Evolutionary conservation across 2,113 vertebrate species (phyloP).

Genomic region (Carassius carassius): DNA sequence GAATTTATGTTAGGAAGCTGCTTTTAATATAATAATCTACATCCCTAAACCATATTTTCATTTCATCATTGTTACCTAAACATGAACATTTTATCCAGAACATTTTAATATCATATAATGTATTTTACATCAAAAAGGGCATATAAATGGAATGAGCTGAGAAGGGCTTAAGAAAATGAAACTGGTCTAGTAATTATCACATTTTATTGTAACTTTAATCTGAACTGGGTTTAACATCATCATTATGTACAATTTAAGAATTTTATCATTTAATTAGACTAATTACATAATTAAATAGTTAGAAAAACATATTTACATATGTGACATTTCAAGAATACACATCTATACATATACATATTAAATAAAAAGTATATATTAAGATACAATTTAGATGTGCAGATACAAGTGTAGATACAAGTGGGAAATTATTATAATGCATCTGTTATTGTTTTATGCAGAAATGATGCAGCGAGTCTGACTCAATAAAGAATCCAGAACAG

Average conservation of each 20-base stretch:
- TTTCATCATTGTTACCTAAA: background rate
- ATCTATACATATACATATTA: background rate
- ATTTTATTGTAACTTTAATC: background rate
- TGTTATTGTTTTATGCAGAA: background rate
- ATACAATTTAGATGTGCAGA: background rate
- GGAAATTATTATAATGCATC: background rate
- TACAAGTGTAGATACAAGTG: too few relatives aligned
- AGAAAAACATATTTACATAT: background rate
- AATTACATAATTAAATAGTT: background rate
- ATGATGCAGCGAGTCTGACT: background rate
- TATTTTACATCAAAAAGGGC: background rate
- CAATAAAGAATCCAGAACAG: too few relatives aligned
- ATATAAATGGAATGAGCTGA: background rate
- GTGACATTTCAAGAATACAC: background rate
- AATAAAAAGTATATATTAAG: background rate
- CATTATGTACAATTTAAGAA: background rate
- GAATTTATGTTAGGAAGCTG: background rate
- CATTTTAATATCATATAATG: background rate
- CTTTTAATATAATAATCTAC: too few relatives aligned
- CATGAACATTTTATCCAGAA: background rate
- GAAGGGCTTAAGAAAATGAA: too few relatives aligned
- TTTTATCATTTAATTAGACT: background rate
- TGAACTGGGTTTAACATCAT: background rate
- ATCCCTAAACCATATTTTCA: background rate
- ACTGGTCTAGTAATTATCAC: background rate